Base-by-base conservation (phyloP, 1,140 invertebrate species). In the Elymnias hypermnestra region DNA sequence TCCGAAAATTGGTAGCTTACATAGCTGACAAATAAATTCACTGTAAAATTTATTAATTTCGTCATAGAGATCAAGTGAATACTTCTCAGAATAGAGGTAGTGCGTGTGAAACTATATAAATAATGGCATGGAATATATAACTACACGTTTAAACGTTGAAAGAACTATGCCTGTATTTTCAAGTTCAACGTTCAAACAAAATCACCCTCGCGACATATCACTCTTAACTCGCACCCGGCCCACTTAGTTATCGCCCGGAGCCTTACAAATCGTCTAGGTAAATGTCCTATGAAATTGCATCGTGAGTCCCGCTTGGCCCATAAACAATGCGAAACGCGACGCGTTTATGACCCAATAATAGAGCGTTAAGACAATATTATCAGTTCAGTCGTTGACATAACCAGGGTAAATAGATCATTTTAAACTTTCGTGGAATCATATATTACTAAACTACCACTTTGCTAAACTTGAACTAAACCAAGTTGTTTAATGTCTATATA, bases 281-380 rank as follows among this genome's bases (percentile, higher is more conserved):
- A 77, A 72, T 71, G 72, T 77, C 65, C 68, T 61, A 71, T 55
- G 64, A 78, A 79, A 82, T 78, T 82, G 72, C 67, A 63, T 78
- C 77, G 77, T 82, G 74, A 76, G 67, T 74, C 70, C 63, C 70
- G 71, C 57, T 54, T 56, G 21, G 57, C 35, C 52, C 64, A 72
- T 81, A 76, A 77, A 76, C 47, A 77, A 59, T 47, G 50, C 44
- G 49, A 61, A 63, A 67, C 42, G 63, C 63, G 64, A 57, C 68
- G 63, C 65, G 57, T 71, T 71, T 71, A 72, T 77, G 64, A 71
- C 63, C 62, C 57, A 63, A 53, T 72, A 63, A 73, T 72, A 59
- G 56, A 57, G 57, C 64, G 59, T 64, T 55, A 57, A 63, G 53
- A 70, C 64, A 60, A 65, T 61, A 46, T 57, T 45, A 55, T 56